A percentile compares a stretch with the other conserved stretches of the same genome.
Conservation (phyloP, 1,140 invertebrate genomes). For the Plodia interpunctella region DNA sequence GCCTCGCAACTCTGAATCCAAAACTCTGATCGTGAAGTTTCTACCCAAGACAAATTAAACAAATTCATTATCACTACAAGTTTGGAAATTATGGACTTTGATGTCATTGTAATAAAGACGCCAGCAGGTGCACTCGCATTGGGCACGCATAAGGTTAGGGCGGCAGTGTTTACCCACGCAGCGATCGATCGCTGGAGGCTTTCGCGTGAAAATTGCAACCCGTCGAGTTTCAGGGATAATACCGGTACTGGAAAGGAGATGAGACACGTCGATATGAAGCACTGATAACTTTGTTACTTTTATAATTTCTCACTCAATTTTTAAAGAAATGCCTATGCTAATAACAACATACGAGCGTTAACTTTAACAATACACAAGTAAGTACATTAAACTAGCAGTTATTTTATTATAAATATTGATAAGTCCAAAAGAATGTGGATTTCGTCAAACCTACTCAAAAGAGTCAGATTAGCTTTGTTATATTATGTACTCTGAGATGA, state of each 20-base stretch:
- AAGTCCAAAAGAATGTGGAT: no score
- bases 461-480: neutral
- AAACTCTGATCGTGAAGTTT: constrained; percentile 9
- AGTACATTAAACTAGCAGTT: no score
- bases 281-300: no score
- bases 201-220: constrained; percentile 72
- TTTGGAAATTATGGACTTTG: constrained; percentile 19
- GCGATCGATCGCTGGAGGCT: constrained; percentile 62
- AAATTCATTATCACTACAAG: neutral
- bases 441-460: neutral
- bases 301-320: no score
- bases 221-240: constrained; percentile 38
- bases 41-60: constrained; percentile 11
- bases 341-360: no score
- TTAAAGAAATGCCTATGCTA: no score
- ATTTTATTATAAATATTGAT: no score
- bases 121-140: constrained; percentile 19
- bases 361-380: no score
- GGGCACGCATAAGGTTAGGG: constrained; percentile 52
- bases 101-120: constrained; percentile 24
- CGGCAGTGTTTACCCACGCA: constrained; percentile 66
- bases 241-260: constrained; percentile 37
- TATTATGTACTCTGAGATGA: neutral
- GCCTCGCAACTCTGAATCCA: constrained; percentile 11
- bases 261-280: neutral